These are phyloP conservation scores for Strigamia maritima DNA, from an alignment of 2,888 invertebrate species.

Conservation along the genomic window DNA sequence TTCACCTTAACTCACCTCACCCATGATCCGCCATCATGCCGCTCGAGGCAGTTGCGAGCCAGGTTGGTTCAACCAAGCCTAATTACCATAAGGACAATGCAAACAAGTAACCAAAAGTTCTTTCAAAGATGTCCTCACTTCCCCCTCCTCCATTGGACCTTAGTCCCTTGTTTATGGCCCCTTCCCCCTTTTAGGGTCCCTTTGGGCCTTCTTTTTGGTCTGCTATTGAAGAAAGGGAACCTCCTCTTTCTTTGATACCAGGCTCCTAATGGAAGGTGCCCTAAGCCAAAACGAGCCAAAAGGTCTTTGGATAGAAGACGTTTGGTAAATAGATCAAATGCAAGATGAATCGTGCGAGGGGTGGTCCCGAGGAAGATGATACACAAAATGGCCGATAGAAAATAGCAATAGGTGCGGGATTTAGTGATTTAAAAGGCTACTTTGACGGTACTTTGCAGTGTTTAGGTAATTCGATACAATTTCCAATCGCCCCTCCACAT, in stretches of 20 bases:
- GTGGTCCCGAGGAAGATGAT: neutral
- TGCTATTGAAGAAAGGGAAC: neutral
- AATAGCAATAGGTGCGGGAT: neutral
- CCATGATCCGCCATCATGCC: slow-evolving; percentile 19
- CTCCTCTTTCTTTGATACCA: neutral
- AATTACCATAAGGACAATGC: slow-evolving; percentile 27
- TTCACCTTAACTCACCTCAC: slow-evolving; percentile 20
- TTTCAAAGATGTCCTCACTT: slow-evolving; percentile 6
- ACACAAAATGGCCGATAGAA: slow-evolving; percentile 7
- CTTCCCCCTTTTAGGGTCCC: slow-evolving; percentile 22
- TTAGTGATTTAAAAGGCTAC: neutral
- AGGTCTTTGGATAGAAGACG: slow-evolving; percentile 24
- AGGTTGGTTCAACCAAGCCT: slow-evolving; percentile 16
- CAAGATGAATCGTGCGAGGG: slow-evolving; percentile 18
- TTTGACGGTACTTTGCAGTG: neutral
- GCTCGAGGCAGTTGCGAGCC: neutral
- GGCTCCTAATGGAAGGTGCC: slow-evolving; percentile 21
- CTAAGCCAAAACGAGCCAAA: slow-evolving; percentile 24
- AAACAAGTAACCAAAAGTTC: slow-evolving; percentile 25
- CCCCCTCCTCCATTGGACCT: neutral
- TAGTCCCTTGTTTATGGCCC: slow-evolving; percentile 20
- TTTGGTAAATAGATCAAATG: slow-evolving; percentile 28
- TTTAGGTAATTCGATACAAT: neutral
- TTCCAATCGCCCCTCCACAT: neutral
- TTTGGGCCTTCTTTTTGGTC: slow-evolving; percentile 9